phyloP scores from a whole-genome alignment of 1,140 invertebrate genomes.

The Bombus consobrinus region DNA sequence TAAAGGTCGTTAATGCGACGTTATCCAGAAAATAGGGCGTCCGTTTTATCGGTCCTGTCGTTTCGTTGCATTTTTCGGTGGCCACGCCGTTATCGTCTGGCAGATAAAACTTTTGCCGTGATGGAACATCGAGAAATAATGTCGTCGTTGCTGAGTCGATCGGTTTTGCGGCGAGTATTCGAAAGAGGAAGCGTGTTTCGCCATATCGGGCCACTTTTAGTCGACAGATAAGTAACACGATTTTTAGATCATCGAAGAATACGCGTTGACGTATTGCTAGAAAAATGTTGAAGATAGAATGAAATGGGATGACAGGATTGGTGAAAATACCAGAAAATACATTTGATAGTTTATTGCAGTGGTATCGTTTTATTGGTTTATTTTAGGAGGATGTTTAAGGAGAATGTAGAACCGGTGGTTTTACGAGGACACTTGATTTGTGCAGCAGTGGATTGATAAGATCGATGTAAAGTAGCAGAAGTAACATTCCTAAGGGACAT shows the following conservation, averaged over 20 bases:
- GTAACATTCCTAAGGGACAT: too few species aligned
- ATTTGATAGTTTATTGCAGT: neutral
- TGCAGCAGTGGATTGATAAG: neutral
- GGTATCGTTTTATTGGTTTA: neutral
- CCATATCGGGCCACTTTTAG: slow-evolving; percentile 1
- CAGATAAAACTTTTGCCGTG: neutral
- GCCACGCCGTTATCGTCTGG: neutral
- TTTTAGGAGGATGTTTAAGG: neutral
- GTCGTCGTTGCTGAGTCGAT: neutral
- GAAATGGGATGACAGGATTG: neutral
- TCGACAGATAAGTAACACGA: slow-evolving; percentile 8
- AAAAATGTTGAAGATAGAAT: neutral
- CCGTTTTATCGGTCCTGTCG: slow-evolving; percentile 1
- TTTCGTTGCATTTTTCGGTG: slow-evolving; percentile 15
- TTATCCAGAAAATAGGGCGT: slow-evolving; percentile 39
- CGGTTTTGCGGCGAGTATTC: neutral
- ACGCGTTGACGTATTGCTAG: neutral
- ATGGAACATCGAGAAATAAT: slow-evolving; percentile 17
- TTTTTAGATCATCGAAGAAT: neutral
- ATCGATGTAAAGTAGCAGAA: neutral
- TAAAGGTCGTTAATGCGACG: slow-evolving; percentile 15
- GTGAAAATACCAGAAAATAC: too few species aligned
- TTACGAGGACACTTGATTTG: neutral
- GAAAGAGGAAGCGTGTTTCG: slow-evolving; percentile 22
- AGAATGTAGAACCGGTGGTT: neutral